Percentiles rank a stretch among this genome's conserved stretches.
Evolutionary conservation across 2,113 vertebrate species (phyloP).

Genomic region (Choloepus hoffmanni): DNA sequence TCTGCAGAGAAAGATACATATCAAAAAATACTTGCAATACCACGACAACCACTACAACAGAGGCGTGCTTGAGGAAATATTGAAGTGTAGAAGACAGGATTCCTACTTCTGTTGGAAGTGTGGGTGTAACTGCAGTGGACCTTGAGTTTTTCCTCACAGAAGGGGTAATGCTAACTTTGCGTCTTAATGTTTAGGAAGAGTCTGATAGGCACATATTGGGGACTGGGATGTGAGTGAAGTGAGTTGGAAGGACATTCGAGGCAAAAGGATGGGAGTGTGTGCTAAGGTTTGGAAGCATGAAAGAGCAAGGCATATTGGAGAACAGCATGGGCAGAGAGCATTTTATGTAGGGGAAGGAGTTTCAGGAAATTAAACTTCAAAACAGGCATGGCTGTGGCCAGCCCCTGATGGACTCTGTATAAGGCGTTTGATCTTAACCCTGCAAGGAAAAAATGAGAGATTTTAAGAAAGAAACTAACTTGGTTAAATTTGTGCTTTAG

Average conservation of each 20-base stretch:
- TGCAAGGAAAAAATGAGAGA: not conserved
- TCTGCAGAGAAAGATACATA: not conserved
- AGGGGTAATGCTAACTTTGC: not conserved
- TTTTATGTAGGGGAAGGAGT: not conserved
- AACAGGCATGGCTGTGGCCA: not conserved
- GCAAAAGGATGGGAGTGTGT: not conserved
- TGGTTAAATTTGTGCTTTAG: not conserved
- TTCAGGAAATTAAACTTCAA: constrained; percentile 31
- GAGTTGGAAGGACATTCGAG: not conserved
- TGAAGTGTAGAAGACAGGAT: not conserved
- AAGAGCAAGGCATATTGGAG: not conserved
- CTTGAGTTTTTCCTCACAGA: not conserved
- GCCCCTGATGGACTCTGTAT: not conserved
- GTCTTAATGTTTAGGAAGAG: not conserved
- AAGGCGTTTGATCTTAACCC: not conserved
- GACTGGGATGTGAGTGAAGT: not conserved
- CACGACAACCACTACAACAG: not conserved
- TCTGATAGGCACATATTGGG: not conserved
- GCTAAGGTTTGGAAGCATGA: not conserved
- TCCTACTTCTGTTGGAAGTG: not conserved
- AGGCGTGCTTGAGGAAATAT: not conserved
- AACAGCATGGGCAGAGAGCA: not conserved
- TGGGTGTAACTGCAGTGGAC: not conserved
- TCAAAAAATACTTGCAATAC: not conserved
- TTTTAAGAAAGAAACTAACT: not conserved